Evolutionary conservation across 2,797 vertebrate species (phyloP), one percentile per base, ranked within the genome.

Genomic region (Hyperoplus immaculatus): DNA sequence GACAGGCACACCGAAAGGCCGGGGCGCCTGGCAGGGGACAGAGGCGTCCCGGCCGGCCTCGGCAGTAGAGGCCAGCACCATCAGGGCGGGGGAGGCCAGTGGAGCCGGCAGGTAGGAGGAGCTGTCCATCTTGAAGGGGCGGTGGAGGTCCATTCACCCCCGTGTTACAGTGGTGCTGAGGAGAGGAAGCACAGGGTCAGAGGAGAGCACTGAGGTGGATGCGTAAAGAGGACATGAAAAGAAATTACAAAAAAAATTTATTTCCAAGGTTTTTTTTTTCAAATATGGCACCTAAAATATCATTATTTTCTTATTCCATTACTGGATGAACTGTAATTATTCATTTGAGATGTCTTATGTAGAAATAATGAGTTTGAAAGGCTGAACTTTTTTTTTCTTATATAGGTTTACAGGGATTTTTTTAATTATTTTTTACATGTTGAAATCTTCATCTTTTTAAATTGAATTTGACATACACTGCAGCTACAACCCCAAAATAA

Each of bases 81-180:
- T 99, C 81, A 99, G 94, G 8, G 98, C 97, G 3, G 98, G 98
- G 78, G 98, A 99, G 41, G 98, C 97, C 94, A 99, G 94, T 0
- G 97, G 97, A 89, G 97, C 96, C 62, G 98, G 97, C 89, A 99
- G 96, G 84, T 99, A 99, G 89, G 98, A 96, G 86, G 98, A 96
- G 95, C 96, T 99, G 96, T 99, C 98, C 98, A 99, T 99, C 96
- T 99, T 99, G 95, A 99, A 99, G 87, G 98, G 96, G 92, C 97
- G 97, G 95, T 99, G 98, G 94, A 99, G 98, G 97, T 99, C 98
- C 98, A 99, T 99, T 86, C 85, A 95, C 94, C 91, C 87, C 88
- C 92, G 87, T 90, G 91, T 83, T 53, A 29, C 29, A 69, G 69
- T 70, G 76, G 67, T 74, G 64, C 94, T 86, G 71, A 78, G 55